Evolutionary conservation across 2,888 invertebrate genomes (phyloP), one percentile per base, ranked within the genome.

Genomic region (Lasioglossum leucozonium): DNA sequence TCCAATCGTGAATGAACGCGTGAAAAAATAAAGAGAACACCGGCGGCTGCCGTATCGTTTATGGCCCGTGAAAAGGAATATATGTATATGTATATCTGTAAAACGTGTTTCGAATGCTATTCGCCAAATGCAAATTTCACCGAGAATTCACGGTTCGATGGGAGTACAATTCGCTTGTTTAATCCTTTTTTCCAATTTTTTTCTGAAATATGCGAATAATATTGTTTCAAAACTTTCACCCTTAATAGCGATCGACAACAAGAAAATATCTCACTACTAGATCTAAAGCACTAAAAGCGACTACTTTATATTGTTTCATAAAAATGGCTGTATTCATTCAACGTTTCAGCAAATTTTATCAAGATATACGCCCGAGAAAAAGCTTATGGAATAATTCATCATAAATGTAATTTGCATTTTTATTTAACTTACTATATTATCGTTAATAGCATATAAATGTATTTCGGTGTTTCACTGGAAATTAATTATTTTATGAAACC

Each of bases 11-110:
- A 67, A 69, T 76, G 78, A 72, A 79, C 74, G 51, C 37, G 65
- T 55, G 42, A 40, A 37, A 79, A 77, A 65, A 72, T 81, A 55
- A 81, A 85, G 65, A 40, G 44, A 34, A 62, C 81, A 30, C 34
- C 37, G 30, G 37, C 65, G 22, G 42, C 47, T 13, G 37, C 67
- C 22, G 44, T 44, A 18, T 76, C 76, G 62, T 76, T n/a, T 78
- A 82, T 75, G 65, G 16, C 47, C 65, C 44, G 47, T 18, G 30
- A 16, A 34, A 34, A 22, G 22, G 30, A 72, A 79, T 75, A 58
- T 58, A 58, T 11, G n/a, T n/a, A n/a, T n/a, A n/a, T n/a, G n/a
- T 11, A 55, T 58, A 26, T 30, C 30, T 42, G 65, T 40, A 30
- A 62, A 81, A 71, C 40, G 62, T 73, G 16, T 55, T 26, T 2